Evolutionary conservation across 2,113 vertebrate species (phyloP), one percentile per base, ranked within the genome.

Genomic region (Rhinogobius similis): DNA sequence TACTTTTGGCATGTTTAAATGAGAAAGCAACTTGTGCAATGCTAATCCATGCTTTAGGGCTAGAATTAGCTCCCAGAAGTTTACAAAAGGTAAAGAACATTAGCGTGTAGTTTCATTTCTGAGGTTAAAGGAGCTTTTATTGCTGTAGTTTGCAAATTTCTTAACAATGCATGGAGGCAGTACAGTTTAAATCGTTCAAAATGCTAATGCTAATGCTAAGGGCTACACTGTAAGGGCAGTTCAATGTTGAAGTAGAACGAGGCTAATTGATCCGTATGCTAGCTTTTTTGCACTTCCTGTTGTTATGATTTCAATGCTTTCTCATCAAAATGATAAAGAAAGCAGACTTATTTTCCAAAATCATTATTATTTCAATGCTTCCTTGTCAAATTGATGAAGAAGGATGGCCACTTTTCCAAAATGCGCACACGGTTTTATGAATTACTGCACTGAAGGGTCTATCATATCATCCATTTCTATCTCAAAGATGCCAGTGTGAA

Each of bases 401-500:
- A 29, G 3, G 55, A 18, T 2, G 13, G 55, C 4, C 18, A 8
- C 55, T 27, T 58, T 58, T 29, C 24, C 26, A 29, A 58, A 58
- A 58, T 58, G 55, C 55, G 26, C 55, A 27, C 24, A 7, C 55
- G 1, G 55, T 58, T 58, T 55, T 13, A 5, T 14, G 4, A 13
- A 29, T 18, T 58, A 29, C 26, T 9, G 14, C 55, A 18, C 55
- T 18, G 9, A 13, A 9, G 55, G 55, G 55, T 58, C 55, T 58
- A 58, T 29, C 87, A 88, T 89, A 89, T 84, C 87, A 89, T 86
- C 86, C 86, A 86, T 91, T 91, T 88, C 82, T 90, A 91, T 92
- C 83, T 88, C 70, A 83, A 14, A 90, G 79, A 86, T 93, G 94
- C 95, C 85, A 87, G 92, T 81, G 96, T 97, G 94, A 94, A 84